These are phyloP conservation scores for Synaphobranchus kaupii DNA, from an alignment of 2,797 vertebrate species.

Conservation along the genomic window DNA sequence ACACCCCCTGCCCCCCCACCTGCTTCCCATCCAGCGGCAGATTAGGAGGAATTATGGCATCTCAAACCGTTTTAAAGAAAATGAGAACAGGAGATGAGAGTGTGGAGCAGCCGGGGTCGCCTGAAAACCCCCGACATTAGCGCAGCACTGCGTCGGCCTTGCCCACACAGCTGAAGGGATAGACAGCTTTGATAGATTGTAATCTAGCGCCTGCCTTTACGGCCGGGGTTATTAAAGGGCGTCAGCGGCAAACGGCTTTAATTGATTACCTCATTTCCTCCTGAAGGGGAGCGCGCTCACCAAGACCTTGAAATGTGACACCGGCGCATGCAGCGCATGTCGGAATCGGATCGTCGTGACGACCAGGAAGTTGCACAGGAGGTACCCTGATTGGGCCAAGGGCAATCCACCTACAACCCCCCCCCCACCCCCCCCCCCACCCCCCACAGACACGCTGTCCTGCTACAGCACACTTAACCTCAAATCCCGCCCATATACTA, in stretches of 20 bases:
- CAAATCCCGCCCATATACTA: neutral
- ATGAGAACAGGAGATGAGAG: conserved; percentile 35
- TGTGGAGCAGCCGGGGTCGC: conserved; percentile 22
- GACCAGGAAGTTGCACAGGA: neutral
- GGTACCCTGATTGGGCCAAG: neutral
- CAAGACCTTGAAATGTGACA: conserved; percentile 24
- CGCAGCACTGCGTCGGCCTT: neutral
- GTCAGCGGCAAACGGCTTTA: conserved; percentile 27
- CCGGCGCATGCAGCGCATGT: neutral
- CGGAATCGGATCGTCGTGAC: neutral
- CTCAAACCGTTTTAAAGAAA: conserved; percentile 37
- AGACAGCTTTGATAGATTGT: conserved; percentile 39
- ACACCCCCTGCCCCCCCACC: neutral
- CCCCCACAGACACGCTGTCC: no score
- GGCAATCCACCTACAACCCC: neutral
- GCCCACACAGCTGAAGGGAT: conserved; percentile 16
- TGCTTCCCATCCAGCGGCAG: conserved; percentile 19
- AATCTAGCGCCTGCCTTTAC: conserved; percentile 40
- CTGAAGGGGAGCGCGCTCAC: conserved; percentile 27
- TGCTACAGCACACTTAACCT: neutral
- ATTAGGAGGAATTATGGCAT: conserved; percentile 43
- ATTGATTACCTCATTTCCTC: conserved; percentile 42
- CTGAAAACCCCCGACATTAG: conserved; percentile 35
- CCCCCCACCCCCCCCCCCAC: neutral
- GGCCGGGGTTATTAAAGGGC: conserved; percentile 37